These are phyloP conservation scores for Zophobas morio DNA, from an alignment of 1,140 invertebrate genomes.

Conservation along the genomic window DNA sequence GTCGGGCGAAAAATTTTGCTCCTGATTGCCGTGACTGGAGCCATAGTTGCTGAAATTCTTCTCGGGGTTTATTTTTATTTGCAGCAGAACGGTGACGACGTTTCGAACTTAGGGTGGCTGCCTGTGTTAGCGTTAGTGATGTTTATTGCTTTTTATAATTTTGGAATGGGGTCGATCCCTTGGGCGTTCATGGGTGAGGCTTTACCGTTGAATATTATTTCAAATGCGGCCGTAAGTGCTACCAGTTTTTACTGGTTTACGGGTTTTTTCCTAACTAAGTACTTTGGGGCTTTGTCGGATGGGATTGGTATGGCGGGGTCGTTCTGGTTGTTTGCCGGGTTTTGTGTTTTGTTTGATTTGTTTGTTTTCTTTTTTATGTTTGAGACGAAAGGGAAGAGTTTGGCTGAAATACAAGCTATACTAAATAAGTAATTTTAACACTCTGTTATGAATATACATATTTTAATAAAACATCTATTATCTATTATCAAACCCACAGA, in stretches of 20 bases:
- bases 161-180: slow-evolving; percentile 84
- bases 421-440: neutral
- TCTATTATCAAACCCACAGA: too few species aligned
- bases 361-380: slow-evolving; percentile 78
- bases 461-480: too few species aligned
- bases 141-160: slow-evolving; percentile 61
- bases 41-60: slow-evolving; percentile 64
- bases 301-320: slow-evolving; percentile 77
- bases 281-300: slow-evolving; percentile 74
- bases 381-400: slow-evolving; percentile 88
- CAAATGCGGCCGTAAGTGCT: slow-evolving; percentile 80
- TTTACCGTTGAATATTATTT: slow-evolving; percentile 83
- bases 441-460: neutral
- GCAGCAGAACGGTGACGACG: slow-evolving; percentile 49
- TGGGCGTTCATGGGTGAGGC: slow-evolving; percentile 89
- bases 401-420: slow-evolving; percentile 68
- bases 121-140: slow-evolving; percentile 58
- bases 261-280: slow-evolving; percentile 86
- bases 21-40: slow-evolving; percentile 77
- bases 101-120: slow-evolving; percentile 60
- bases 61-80: slow-evolving; percentile 63
- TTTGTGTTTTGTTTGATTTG: slow-evolving; percentile 64
- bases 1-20: slow-evolving; percentile 81
- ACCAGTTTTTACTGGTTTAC: slow-evolving; percentile 83
- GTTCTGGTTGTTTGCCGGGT: slow-evolving; percentile 85